Conservation (phyloP, 2,888 invertebrate genomes). For the Mesorhabditis spiculigera region DNA sequence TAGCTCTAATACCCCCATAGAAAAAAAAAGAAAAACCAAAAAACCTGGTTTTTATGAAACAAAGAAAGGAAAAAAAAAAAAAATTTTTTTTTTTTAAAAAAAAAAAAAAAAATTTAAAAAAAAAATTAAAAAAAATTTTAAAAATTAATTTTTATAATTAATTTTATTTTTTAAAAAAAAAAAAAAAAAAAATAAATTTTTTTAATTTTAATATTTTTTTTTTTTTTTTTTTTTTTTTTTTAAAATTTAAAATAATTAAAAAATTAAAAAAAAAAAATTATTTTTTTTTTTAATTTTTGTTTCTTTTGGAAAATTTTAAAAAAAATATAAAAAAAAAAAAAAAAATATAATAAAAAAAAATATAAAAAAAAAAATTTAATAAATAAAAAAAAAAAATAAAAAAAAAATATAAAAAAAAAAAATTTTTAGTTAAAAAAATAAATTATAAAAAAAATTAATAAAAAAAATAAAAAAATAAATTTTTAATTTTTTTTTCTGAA, state of each 20-base stretch:
- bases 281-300: too few species aligned
- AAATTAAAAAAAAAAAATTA: too few species aligned
- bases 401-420: constrained; percentile 2
- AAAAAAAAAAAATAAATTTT: too few species aligned
- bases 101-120: not conserved
- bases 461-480: not conserved
- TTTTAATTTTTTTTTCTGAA: not conserved
- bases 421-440: not conserved
- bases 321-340: constrained; percentile 7
- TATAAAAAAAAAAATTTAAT: constrained; percentile 8
- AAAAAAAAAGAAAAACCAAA: too few species aligned
- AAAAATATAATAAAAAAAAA: constrained; percentile 11
- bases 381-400: not conserved
- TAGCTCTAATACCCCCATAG: too few species aligned
- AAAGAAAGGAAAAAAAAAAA: not conserved
- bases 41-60: not conserved
- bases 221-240: too few species aligned
- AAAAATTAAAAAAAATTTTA: not conserved
- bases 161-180: too few species aligned
- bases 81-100: too few species aligned
- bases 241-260: too few species aligned
- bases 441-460: not conserved
- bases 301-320: not conserved
- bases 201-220: too few species aligned
- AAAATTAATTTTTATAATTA: too few species aligned